Conservation (phyloP, 1,140 invertebrate species). For the Aphis craccivora region DNA sequence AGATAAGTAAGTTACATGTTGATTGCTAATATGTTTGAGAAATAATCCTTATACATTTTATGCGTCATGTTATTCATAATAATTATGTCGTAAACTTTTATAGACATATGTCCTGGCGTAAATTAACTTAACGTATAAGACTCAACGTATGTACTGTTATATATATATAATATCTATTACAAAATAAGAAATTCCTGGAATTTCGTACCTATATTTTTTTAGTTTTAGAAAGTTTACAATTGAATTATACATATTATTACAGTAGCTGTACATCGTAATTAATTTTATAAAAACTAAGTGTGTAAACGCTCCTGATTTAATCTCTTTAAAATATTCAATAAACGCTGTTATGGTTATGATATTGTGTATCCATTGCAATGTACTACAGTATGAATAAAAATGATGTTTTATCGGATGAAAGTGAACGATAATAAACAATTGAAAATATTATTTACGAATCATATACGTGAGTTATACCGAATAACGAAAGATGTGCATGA, state of each 20-base stretch:
- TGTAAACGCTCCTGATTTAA: constrained; percentile 2
- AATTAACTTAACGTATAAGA: neutral
- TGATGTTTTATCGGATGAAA: neutral
- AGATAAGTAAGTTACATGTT: constrained; percentile 3
- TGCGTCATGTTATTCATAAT: constrained; percentile 1
- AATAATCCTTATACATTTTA: neutral
- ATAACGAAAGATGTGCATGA: neutral
- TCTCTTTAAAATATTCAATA: constrained; percentile 27
- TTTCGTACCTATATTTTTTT: neutral
- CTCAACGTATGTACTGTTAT: neutral
- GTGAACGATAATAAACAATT: neutral
- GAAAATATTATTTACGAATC: neutral
- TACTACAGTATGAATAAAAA: neutral
- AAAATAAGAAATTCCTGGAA: neutral
- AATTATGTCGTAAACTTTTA: neutral
- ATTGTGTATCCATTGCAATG: neutral
- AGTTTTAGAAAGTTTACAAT: constrained; percentile 6
- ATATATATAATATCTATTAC: neutral
- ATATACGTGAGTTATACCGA: neutral
- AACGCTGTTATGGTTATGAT: neutral
- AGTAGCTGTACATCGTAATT: neutral
- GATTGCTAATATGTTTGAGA: neutral
- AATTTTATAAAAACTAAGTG: neutral
- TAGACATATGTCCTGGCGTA: neutral
- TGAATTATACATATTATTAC: neutral